Conservation (phyloP, 2,888 invertebrate genomes). For the Aphrophora alni region DNA sequence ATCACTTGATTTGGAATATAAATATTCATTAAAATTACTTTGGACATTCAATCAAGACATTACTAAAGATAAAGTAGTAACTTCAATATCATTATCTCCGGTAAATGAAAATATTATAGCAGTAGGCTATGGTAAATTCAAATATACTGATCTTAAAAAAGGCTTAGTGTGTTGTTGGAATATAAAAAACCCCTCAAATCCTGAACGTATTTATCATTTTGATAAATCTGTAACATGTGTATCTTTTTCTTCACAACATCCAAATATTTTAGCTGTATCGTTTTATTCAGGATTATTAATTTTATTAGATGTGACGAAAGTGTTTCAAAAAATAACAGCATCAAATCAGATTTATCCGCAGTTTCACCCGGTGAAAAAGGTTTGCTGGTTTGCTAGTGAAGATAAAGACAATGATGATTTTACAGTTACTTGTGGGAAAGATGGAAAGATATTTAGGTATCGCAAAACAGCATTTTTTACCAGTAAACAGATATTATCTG, state of each 20-base stretch:
- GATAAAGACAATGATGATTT: slow-evolving; percentile 11
- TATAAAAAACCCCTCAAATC: slow-evolving; percentile 74
- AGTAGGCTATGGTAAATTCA: slow-evolving; percentile 75
- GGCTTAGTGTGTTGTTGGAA: slow-evolving; percentile 81
- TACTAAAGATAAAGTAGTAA: slow-evolving; percentile 64
- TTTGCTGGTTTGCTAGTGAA: slow-evolving; percentile 63
- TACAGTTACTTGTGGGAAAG: slow-evolving; percentile 42
- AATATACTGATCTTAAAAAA: slow-evolving; percentile 62
- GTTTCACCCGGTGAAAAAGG: slow-evolving; percentile 72
- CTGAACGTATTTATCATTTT: slow-evolving; percentile 72
- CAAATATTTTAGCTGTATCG: slow-evolving; percentile 77
- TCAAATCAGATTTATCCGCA: slow-evolving; percentile 52
- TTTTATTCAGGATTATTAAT: slow-evolving; percentile 74
- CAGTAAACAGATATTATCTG: slow-evolving; percentile 17
- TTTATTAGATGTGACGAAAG: slow-evolving; percentile 72
- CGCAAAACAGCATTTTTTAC: slow-evolving; percentile 18
- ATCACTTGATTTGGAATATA: slow-evolving; percentile 67
- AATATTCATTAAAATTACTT: slow-evolving; percentile 69
- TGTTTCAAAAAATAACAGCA: slow-evolving; percentile 62
- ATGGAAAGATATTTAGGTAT: slow-evolving; percentile 39
- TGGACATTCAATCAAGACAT: slow-evolving; percentile 69
- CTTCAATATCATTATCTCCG: slow-evolving; percentile 70
- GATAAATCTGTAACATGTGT: slow-evolving; percentile 70
- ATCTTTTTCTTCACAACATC: slow-evolving; percentile 70
- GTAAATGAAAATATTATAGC: slow-evolving; percentile 74